These are phyloP conservation scores for Drosophila bipectinata DNA, from an alignment of 1,140 invertebrate genomes.

Conservation along the genomic window DNA sequence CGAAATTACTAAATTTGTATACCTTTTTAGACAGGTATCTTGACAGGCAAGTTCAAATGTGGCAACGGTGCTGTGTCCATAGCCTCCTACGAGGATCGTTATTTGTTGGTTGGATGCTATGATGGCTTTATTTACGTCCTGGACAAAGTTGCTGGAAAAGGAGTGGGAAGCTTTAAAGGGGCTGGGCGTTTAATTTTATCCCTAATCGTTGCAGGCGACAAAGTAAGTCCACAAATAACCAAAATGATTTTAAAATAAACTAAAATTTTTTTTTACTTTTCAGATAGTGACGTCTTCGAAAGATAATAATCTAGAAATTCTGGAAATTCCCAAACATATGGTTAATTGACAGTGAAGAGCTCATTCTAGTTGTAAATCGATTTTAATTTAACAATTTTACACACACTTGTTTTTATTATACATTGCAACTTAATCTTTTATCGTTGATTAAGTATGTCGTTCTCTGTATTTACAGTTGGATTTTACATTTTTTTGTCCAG, in stretches of 20 bases:
- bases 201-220: constrained; percentile 86
- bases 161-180: constrained; percentile 86
- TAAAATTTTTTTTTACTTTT: not conserved
- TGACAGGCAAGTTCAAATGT: constrained; percentile 85
- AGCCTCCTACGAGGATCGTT: constrained; percentile 85
- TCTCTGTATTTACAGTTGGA: constrained; percentile 58
- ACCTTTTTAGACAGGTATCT: constrained; percentile 85
- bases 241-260: not conserved
- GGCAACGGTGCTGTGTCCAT: constrained; percentile 89
- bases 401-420: constrained; percentile 38
- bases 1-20: not conserved
- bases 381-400: constrained; percentile 35
- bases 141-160: constrained; percentile 83
- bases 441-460: constrained; percentile 16
- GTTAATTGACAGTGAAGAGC: constrained; percentile 20
- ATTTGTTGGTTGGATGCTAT: constrained; percentile 88
- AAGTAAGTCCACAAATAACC: constrained; percentile 83
- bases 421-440: constrained; percentile 9
- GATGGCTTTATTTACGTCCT: constrained; percentile 89
- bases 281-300: constrained; percentile 77
- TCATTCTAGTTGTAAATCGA: constrained; percentile 12
- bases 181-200: constrained; percentile 88
- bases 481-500: constrained; percentile 17
- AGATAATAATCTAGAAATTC: constrained; percentile 68
- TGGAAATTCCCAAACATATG: constrained; percentile 61